Conservation (phyloP, 2,797 vertebrate genomes). For the Sphaeramia orbicularis region DNA sequence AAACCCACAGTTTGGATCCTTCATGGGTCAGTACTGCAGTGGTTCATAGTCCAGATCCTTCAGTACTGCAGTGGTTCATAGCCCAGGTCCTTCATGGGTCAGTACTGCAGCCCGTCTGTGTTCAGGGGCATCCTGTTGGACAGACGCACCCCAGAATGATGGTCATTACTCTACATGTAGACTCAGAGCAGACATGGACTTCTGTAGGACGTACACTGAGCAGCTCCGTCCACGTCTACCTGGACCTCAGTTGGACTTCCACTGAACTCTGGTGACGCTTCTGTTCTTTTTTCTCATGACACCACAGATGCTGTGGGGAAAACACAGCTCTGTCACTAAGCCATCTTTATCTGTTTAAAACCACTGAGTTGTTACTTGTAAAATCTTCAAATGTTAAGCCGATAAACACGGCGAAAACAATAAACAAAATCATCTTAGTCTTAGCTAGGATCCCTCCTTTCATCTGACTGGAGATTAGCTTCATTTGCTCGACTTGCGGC, state of each 20-base stretch:
- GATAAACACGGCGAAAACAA: slow-evolving; percentile 71
- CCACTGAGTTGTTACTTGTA: slow-evolving; percentile 70
- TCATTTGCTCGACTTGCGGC: slow-evolving; percentile 59
- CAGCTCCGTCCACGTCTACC: background rate
- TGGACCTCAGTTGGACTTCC: background rate
- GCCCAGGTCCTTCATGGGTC: too few species aligned
- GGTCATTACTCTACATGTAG: too few species aligned
- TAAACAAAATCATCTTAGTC: slow-evolving; percentile 64
- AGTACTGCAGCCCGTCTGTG: too few species aligned
- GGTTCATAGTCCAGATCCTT: too few species aligned
- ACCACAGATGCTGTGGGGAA: slow-evolving; percentile 41
- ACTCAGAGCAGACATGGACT: too few species aligned
- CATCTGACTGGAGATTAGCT: slow-evolving; percentile 72
- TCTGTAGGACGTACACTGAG: too few species aligned
- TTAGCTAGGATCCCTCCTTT: slow-evolving; percentile 60
- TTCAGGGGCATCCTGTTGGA: too few species aligned
- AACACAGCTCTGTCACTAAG: slow-evolving; percentile 59
- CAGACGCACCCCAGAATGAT: too few species aligned
- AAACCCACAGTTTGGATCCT: too few species aligned
- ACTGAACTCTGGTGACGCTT: slow-evolving; percentile 9
- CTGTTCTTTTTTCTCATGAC: slow-evolving; percentile 28
- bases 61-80: too few species aligned
- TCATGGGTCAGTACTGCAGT: too few species aligned
- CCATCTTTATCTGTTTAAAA: slow-evolving; percentile 70
- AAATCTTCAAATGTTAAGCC: slow-evolving; percentile 72